A percentile compares a stretch with the other conserved stretches of the same genome.
These are phyloP conservation scores for Dendrolimus houi DNA, from an alignment of 2,888 invertebrate genomes.

Conservation along the genomic window DNA sequence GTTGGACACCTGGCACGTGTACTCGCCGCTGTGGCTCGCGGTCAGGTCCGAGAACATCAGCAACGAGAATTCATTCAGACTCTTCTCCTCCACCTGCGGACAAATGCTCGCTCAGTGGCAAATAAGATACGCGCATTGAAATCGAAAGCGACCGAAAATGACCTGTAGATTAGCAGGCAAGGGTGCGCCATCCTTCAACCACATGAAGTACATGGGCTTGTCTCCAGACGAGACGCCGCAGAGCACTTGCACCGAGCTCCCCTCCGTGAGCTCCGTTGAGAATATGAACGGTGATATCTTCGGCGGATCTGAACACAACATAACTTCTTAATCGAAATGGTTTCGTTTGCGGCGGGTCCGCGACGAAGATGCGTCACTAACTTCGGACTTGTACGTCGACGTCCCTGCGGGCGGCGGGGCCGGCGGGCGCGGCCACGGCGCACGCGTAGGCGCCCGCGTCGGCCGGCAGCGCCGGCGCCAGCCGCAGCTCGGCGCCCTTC, in stretches of 20 bases:
- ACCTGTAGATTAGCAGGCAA: slow-evolving; percentile 79
- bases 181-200: slow-evolving; percentile 79
- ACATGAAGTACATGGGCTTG: slow-evolving; percentile 81
- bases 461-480: slow-evolving; percentile 52
- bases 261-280: slow-evolving; percentile 87
- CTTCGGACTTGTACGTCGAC: slow-evolving; percentile 84
- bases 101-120: background rate
- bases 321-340: background rate
- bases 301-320: slow-evolving; percentile 78
- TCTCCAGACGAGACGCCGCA: slow-evolving; percentile 85
- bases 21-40: slow-evolving; percentile 80
- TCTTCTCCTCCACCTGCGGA: slow-evolving; percentile 78
- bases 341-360: too few relatives aligned
- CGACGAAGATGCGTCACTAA: slow-evolving; percentile 39
- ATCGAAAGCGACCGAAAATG: slow-evolving; percentile 2
- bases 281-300: slow-evolving; percentile 91
- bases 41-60: slow-evolving; percentile 81
- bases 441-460: slow-evolving; percentile 89
- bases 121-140: background rate
- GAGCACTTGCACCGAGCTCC: slow-evolving; percentile 87
- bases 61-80: slow-evolving; percentile 81
- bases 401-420: slow-evolving; percentile 81
- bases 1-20: slow-evolving; percentile 83
- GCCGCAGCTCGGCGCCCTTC: slow-evolving; percentile 42
- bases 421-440: slow-evolving; percentile 82